phyloP scores from a whole-genome alignment of 1,140 invertebrate genomes.

The Bradysia coprophila region DNA sequence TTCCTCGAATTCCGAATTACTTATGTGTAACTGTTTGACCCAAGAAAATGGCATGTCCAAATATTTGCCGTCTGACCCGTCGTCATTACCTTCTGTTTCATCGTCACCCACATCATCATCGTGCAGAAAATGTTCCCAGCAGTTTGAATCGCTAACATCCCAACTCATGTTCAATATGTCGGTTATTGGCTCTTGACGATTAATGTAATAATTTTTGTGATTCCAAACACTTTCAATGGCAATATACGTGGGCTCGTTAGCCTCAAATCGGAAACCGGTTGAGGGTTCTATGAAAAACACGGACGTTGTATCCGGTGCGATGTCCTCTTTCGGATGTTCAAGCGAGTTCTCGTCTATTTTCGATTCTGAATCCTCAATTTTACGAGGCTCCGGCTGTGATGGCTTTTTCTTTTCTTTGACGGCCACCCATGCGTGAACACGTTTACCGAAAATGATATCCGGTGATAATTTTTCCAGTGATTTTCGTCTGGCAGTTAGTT shows the following conservation, averaged over 20 bases:
- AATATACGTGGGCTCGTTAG: slow-evolving; percentile 38
- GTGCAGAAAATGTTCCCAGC: not conserved
- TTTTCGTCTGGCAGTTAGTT: slow-evolving; percentile 4
- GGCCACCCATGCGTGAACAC: slow-evolving; percentile 75
- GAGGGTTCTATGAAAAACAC: slow-evolving; percentile 66
- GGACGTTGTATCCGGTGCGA: too few species aligned
- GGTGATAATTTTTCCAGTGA: slow-evolving; percentile 43
- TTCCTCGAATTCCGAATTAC: slow-evolving; percentile 42
- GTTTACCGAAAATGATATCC: slow-evolving; percentile 50
- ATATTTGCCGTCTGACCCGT: slow-evolving; percentile 37
- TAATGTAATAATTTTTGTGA: slow-evolving; percentile 58
- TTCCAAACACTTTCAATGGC: slow-evolving; percentile 70
- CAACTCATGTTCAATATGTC: not conserved
- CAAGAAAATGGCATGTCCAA: slow-evolving; percentile 51
- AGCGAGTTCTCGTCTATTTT: too few species aligned
- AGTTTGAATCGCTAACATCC: not conserved
- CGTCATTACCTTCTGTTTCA: too few species aligned
- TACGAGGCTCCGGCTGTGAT: too few species aligned
- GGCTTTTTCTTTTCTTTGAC: slow-evolving; percentile 34
- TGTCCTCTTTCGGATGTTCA: too few species aligned
- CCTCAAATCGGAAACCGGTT: slow-evolving; percentile 36
- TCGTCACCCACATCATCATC: too few species aligned
- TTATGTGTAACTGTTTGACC: slow-evolving; percentile 43
- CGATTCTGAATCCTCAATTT: too few species aligned
- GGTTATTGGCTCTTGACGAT: not conserved